Evolutionary conservation across 2,888 invertebrate genomes (phyloP), one percentile per base, ranked within the genome.

Genomic region (Hypolimnas misippus): DNA sequence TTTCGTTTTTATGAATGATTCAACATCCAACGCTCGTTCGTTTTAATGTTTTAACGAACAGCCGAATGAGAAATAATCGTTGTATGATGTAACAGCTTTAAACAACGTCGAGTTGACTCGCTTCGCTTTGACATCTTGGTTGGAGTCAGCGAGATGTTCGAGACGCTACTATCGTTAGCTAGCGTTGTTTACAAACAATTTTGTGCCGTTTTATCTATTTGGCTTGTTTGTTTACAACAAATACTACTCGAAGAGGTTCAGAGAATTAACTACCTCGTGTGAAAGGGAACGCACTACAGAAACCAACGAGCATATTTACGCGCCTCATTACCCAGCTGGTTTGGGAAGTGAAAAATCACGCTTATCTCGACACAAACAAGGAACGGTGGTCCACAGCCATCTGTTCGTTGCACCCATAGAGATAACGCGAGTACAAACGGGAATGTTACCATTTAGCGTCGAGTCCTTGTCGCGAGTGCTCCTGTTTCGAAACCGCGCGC

Each of bases 361-460:
- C 88, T 89, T 91, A 91, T 91, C 89, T 89, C 79, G 75, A 74
- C 72, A 78, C 83, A 82, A 85, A 86, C 85, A 86, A 82, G 82
- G 85, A 84, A 81, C 86, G 79, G 84, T 85, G 88, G 86, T 85
- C 85, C 83, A 79, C 78, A 80, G 84, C 84, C 91, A 90, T 91
- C 89, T 90, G 91, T 89, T 89, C 89, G 89, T 90, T 91, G 92
- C 91, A 90, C 89, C 84, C 91, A 86, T 87, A 87, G 85, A 89
- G 91, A 92, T 92, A 92, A 92, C 84, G 85, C 85, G 84, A 82
- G 82, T 85, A 84, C 82, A 79, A 85, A 84, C 82, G 82, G 86
- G 85, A 84, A 83, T 79, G 79, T 81, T 81, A 84, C 84, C 90
- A 89, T 83, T 88, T 79, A 78, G 81, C 84, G 81, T 84, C 86